phyloP scores from a whole-genome alignment of 2,888 invertebrate genomes.

The Cephus pygmeus region DNA sequence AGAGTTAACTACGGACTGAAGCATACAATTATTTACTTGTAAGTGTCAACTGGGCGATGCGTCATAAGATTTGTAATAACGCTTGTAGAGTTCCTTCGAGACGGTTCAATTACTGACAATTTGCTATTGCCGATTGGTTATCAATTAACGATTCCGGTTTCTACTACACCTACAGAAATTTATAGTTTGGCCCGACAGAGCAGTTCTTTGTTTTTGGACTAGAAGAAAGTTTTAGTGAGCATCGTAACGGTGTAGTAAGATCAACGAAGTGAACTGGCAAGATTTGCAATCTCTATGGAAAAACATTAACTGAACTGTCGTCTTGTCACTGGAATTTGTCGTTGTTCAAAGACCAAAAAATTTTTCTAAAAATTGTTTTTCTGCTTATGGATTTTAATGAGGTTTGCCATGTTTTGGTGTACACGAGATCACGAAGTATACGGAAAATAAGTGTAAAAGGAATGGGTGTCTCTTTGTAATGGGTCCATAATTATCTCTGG shows the following conservation, averaged over 20 bases:
- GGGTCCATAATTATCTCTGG: not conserved
- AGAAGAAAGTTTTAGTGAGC: not conserved
- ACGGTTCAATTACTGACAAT: not conserved
- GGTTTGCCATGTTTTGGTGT: too few relatives aligned
- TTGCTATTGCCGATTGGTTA: not conserved
- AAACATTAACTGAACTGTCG: not conserved
- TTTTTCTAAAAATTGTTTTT: too few relatives aligned
- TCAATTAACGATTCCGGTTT: not conserved
- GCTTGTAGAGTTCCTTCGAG: not conserved
- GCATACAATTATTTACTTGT: not conserved
- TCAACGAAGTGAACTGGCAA: not conserved
- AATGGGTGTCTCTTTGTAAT: too few relatives aligned
- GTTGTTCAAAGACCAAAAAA: not conserved
- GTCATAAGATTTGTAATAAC: not conserved
- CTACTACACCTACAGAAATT: not conserved
- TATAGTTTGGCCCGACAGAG: not conserved
- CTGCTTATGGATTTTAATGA: too few relatives aligned
- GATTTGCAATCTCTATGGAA: not conserved
- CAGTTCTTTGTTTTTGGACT: not conserved
- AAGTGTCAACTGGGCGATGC: not conserved
- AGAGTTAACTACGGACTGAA: not conserved
- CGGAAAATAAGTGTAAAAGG: too few relatives aligned
- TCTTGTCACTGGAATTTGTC: not conserved
- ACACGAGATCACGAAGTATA: too few relatives aligned
- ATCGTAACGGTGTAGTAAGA: not conserved